Base-by-base conservation (phyloP, 30 jellyfish, hydroid and myxozoan species). In the Aurelia aurita complex sp. Pacific region DNA sequence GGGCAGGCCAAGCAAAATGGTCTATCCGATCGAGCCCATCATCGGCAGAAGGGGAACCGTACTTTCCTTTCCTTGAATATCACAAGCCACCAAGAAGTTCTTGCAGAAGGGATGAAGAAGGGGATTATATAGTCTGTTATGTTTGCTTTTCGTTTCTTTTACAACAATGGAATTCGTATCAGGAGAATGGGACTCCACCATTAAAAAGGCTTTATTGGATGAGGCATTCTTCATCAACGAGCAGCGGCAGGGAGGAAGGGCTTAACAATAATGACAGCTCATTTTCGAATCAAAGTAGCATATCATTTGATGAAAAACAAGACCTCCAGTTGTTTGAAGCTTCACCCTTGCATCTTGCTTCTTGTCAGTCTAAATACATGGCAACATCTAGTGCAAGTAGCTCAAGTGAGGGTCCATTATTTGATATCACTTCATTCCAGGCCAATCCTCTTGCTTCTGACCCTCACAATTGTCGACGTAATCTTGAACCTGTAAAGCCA, bases 91-190 rank as follows among this genome's bases (percentile, higher is more conserved):
- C 94, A 61, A 60, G 67, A n/a, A 51, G 83, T 69, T 69, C 73
- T 15, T 43, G 62, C 15, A 54, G 51, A 54, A 64, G 55, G 33
- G 87, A 70, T 18, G 53, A 8, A 2, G 85, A 91, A 32, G 98
- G 90, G 5, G 57, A 54, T 50, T 73, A 67, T 46, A 65, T 33
- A 8, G 88, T 90, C 11, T 91, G 98, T 76, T 84, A 91, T 81
- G 94, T 91, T 16, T 91, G 98, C 50, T 85, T 85, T 63, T 83
- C 94, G 71, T 91, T 91, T 74, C 83, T 91, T 53, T 74, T 91
- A 52, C 98, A 91, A 68, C 98, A 91, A 88, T 91, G 98, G 98
- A 80, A 80, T 59, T 65, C 98, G 29, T 91, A 77, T 67, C 96
- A 91, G 65, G 77, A 57, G 32, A 80, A 64, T 32, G 84, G 81